Evolutionary conservation across 2,797 vertebrate genomes (phyloP), one percentile per base, ranked within the genome.

Genomic region (Trichosurus vulpecula): DNA sequence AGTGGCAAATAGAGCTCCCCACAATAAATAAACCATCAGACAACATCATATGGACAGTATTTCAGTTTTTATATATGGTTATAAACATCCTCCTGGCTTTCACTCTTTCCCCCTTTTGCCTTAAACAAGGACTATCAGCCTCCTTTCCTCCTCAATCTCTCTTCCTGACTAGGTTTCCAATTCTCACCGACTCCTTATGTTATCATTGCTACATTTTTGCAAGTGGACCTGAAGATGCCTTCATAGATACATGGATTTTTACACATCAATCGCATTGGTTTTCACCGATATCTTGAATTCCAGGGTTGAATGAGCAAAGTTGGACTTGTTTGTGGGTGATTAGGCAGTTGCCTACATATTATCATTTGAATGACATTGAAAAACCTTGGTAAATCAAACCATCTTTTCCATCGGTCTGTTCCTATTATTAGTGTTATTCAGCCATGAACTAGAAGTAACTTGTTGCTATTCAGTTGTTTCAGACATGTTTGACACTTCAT

Each of bases 81-180:
- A 4, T 61, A 13, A 31, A 35, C 31, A 35, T 61, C 3, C 12
- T 61, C 47, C 51, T 57, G 52, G 0, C 25, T 93, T 94, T 90
- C 47, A 54, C 0, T 66, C 58, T 91, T 53, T 29, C 8, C 0
- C 11, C 25, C 1, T 90, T 95, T 94, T 61, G 58, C 27, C 51
- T 91, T 52, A 6, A 61, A 58, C 57, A 58, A 58, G 25, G 22
- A 58, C 27, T 55, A 35, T 11, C 25, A 81, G 31, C 53, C 56
- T 89, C 92, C 95, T 95, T 66, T 90, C 52, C 35, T 95, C 96
- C 74, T 4, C 51, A 47, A 52, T 54, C 31, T 94, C 53, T 90
- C 53, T 87, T 52, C n/a, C 35, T 57, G 92, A 91, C 29, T 90
- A 41, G 54, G 47, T 90, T 91, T 94, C 92, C 66, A n/a, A 94